phyloP scores from a whole-genome alignment of 1,140 invertebrate species.

The Leptonema lineaticorne region DNA sequence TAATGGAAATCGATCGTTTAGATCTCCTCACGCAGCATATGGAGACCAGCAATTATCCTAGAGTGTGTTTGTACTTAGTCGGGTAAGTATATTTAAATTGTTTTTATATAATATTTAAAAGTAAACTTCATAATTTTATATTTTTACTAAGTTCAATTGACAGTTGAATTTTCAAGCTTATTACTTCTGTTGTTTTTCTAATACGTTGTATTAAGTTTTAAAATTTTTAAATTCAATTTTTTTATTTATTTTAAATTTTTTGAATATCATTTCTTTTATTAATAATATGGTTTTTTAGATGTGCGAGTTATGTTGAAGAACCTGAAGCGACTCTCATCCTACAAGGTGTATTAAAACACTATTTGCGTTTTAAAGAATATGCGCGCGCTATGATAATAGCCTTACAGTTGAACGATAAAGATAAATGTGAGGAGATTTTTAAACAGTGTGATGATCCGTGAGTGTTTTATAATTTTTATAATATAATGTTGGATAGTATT shows the following conservation, averaged over 20 bases:
- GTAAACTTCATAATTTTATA: not conserved
- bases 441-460: constrained; percentile 82
- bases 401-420: constrained; percentile 90
- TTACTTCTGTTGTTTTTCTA: too few species aligned
- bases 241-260: not conserved
- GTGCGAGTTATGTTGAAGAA: constrained; percentile 97
- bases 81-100: too few species aligned
- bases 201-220: too few species aligned
- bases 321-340: constrained; percentile 92
- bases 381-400: constrained; percentile 92
- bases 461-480: constrained; percentile 54
- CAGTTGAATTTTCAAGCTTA: too few species aligned
- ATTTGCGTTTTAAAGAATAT: constrained; percentile 89
- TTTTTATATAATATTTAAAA: not conserved
- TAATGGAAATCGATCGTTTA: constrained; percentile 96
- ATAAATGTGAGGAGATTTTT: constrained; percentile 84
- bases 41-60: constrained; percentile 87
- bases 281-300: constrained; percentile 62
- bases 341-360: constrained; percentile 84
- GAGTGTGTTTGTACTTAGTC: constrained; percentile 94
- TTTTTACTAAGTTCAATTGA: not conserved
- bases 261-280: not conserved
- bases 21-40: constrained; percentile 90
- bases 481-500: too few species aligned
- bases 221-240: too few species aligned